These are phyloP conservation scores for Orestias chungarensis DNA, from an alignment of 2,797 vertebrate genomes.

Conservation along the genomic window DNA sequence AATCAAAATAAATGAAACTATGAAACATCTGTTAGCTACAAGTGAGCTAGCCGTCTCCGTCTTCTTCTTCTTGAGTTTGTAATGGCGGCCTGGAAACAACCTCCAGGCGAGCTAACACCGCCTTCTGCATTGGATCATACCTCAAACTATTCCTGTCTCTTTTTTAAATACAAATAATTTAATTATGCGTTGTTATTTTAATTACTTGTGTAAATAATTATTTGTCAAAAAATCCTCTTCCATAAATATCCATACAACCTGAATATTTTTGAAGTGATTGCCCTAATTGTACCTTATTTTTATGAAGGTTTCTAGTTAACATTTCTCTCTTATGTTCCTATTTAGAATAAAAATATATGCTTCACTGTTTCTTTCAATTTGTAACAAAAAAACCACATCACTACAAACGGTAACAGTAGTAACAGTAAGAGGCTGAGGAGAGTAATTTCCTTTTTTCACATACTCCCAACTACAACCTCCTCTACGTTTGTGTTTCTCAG, in stretches of 20 bases:
- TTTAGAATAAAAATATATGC: neutral
- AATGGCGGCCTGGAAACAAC: neutral
- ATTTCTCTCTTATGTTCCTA: neutral
- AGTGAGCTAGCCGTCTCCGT: neutral
- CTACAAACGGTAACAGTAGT: too few species aligned
- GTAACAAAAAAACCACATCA: accelerated
- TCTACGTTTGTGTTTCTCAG: neutral
- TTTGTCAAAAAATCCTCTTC: too few species aligned
- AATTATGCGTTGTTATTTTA: too few species aligned
- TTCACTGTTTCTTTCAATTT: neutral
- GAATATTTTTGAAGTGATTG: neutral
- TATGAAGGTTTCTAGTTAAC: neutral
- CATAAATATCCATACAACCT: neutral
- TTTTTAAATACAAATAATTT: neutral
- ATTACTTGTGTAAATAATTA: too few species aligned
- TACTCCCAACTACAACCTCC: neutral
- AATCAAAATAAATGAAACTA: neutral
- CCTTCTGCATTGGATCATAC: neutral
- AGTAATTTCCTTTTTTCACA: conserved; percentile 12
- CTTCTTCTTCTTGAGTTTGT: neutral
- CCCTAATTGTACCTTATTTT: neutral
- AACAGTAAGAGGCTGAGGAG: neutral
- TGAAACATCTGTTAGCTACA: neutral
- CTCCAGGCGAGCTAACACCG: neutral
- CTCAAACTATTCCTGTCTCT: neutral